Evolutionary conservation across 2,113 vertebrate genomes (phyloP), one percentile per base, ranked within the genome.

Genomic region (Corythaixoides concolor): DNA sequence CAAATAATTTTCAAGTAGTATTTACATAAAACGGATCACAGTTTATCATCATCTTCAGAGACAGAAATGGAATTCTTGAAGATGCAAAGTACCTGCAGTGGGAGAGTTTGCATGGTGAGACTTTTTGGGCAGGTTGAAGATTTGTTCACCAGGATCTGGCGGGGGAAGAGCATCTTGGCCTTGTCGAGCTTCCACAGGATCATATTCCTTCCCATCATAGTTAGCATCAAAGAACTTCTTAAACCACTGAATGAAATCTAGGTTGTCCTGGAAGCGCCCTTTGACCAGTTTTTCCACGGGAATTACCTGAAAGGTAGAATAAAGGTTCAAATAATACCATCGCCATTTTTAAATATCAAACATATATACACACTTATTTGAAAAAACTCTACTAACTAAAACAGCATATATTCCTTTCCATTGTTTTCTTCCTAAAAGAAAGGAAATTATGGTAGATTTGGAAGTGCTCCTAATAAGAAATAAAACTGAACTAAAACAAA

Each of bases 211-310:
- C 39, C 99, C 99, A 18, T 99, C 99, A 9, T 99, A 99, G 97
- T 99, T 99, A 53, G 99, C 99, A 58, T 99, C 99, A 77, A 99
- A 99, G 97, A 99, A 99, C 95, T 99, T 99, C 97, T 99, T 99
- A 98, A 99, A 99, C 99, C 99, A 99, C 55, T 99, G 99, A 97
- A 99, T 99, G 97, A 99, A 99, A 97, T 99, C 99, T 88, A 99
- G 98, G 98, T 99, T 99, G 98, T 99, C 99, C 90, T 99, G 99
- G 98, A 99, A 99, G 91, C 99, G 98, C 64, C 99, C 99, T 98
- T 99, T 99, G 60, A 99, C 99, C 90, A 99, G 98, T 98, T 99
- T 99, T 98, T 99, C 99, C 96, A 99, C 99, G 15, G 99, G 99
- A 98, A 99, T 99, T 91, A 99, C 99, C 99, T 99, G 91, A 68